Evolutionary conservation across 2,797 vertebrate genomes (phyloP).

Genomic region (Mormyrops attenuatus): DNA sequence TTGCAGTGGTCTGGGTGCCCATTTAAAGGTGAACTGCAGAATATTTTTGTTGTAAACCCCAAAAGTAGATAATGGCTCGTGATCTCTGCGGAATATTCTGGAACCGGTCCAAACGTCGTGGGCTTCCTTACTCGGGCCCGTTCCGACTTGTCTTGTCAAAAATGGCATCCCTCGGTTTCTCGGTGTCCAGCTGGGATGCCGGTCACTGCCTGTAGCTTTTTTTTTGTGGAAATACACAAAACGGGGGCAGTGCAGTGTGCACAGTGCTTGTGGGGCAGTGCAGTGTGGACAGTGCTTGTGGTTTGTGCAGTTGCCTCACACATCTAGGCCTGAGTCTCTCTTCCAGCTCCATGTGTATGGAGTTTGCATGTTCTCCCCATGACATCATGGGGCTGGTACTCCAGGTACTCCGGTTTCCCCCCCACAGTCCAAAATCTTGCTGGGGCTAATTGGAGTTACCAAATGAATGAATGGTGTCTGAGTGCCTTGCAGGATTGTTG

Average conservation of each 20-base stretch:
- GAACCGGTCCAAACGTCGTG: not conserved
- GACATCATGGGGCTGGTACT: not conserved
- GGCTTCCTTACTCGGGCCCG: not conserved
- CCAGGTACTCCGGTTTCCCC: not conserved
- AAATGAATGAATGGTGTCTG: not conserved
- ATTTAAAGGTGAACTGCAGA: not conserved
- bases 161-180: not conserved
- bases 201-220: not conserved
- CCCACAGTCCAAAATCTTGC: not conserved
- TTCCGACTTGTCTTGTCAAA: not conserved
- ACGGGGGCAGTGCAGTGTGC: not conserved
- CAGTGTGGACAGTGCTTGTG: too few species aligned
- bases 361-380: not conserved
- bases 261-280: not conserved
- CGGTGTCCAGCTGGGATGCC: slow-evolving; percentile 5
- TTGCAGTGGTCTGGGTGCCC: not conserved
- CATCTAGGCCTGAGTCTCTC: not conserved
- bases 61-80: not conserved
- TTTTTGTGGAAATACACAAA: not conserved
- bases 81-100: not conserved
- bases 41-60: not conserved
- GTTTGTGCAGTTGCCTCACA: not conserved
- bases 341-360: not conserved
- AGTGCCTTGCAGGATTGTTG: not conserved
- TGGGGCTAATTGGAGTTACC: not conserved